Evolutionary conservation across 2,113 vertebrate species (phyloP).

Genomic region (Tursiops truncatus): DNA sequence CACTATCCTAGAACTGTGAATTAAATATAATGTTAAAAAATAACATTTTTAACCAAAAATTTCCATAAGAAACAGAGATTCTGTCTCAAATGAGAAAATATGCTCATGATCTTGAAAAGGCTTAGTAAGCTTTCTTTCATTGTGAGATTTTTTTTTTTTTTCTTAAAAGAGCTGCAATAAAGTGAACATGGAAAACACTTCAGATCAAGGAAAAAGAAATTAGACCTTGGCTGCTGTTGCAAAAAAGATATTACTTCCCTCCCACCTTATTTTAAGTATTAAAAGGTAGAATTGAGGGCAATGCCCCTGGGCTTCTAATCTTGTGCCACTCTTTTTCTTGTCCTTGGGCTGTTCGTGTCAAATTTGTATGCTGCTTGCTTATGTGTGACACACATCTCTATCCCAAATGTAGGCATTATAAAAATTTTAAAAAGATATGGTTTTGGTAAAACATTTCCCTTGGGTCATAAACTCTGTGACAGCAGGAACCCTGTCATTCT

Average conservation of each 20-base stretch:
- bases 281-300: background rate
- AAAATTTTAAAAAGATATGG: background rate
- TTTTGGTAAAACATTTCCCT: background rate
- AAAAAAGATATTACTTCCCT: background rate
- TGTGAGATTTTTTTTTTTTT: background rate
- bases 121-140: constrained; percentile 11
- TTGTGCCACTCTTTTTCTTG: background rate
- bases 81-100: background rate
- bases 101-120: constrained; percentile 32
- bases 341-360: background rate
- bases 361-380: background rate
- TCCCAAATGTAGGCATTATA: background rate
- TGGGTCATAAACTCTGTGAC: background rate
- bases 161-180: background rate
- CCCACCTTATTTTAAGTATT: background rate
- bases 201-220: background rate
- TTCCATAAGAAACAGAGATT: background rate
- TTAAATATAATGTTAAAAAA: constrained; percentile 38
- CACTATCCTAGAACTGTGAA: background rate
- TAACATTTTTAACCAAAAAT: constrained; percentile 42
- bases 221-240: constrained; percentile 19
- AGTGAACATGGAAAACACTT: constrained; percentile 30
- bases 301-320: background rate
- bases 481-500: background rate
- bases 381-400: background rate